Evolutionary conservation across 2,113 vertebrate species (phyloP), one percentile per base, ranked within the genome.

Genomic region (Lampris incognitus): DNA sequence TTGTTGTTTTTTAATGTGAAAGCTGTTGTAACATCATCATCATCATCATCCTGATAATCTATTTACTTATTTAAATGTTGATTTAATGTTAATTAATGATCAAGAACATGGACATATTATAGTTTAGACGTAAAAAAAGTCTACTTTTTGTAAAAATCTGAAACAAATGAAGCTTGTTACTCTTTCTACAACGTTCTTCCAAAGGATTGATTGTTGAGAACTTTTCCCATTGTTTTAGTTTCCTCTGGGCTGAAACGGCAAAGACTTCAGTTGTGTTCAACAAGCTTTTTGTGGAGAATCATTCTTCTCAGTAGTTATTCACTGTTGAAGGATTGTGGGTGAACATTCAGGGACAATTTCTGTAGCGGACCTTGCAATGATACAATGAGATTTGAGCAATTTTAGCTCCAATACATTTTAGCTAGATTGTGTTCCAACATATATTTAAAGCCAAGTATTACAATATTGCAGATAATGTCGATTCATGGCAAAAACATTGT

Each of bases 151-250:
- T 84, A 69, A 78, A 82, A 78, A 74, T 62, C 69, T 81, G 8
- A 72, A 85, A 60, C 48, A 68, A 76, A 49, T 48, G 55, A 38
- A 64, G 48, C 66, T 70, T 5, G 71, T 77, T 70, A 36, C 67
- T 74, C 69, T 87, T 76, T 83, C 80, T 81, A 74, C 79, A 76
- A 77, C 76, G 82, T 85, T 79, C 79, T 71, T 83, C 75, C 79
- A 74, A 56, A 83, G 72, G 42, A 64, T 67, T 36, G 63, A 64
- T 6, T 48, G 66, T 65, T 56, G 48, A 24, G 48, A 74, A 59
- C 40, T 42, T 76, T 74, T 72, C 76, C 37, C 64, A 72, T 75
- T 9, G 51, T 73, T 75, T 52, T 54, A 24, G 13, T 36, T 63
- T 55, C 2, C 44, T 75, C 52, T 55, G 72, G 48, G 59, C 13